Evolutionary conservation across 2,113 vertebrate genomes (phyloP), one percentile per base, ranked within the genome.

Genomic region (Sciurus niger): DNA sequence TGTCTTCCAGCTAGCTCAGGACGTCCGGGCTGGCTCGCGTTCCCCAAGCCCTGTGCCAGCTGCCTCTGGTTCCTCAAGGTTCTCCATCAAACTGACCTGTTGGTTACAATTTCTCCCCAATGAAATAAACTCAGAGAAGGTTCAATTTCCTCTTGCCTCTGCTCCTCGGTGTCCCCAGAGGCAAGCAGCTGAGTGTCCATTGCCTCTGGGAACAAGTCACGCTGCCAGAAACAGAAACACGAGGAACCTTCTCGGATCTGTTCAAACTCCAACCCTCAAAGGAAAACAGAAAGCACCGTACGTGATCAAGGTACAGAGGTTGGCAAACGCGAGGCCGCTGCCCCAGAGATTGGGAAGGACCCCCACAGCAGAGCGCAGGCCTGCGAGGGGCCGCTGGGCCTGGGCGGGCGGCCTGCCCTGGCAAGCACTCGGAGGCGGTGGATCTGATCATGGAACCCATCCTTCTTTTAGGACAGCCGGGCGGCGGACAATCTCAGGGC

Each of bases 51-150:
- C 10, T 2, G 5, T 68, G 72, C 79, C 60, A 63, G 17, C 7
- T 70, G 22, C n/a, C 46, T 72, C 82, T 25, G 18, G n/a, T 74
- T 82, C 37, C 89, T 95, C 18, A 22, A 58, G 55, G 60, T 43
- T 93, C 82, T 89, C 77, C 60, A 73, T 86, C 84, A 91, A 78
- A 63, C 74, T 79, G 65, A 46, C 67, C 6, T 46, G 83, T 79
- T 18, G 37, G 43, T 70, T 65, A 89, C 51, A 20, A 13, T 43
- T 67, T 58, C 65, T 87, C 63, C 80, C 30, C 20, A 72, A 60
- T 6, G 43, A 32, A 84, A 46, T 1, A 63, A 20, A 70, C 74
- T 78, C 70, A 20, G 63, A 88, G 37, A 79, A 82, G 25, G 12
- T 67, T 84, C 95, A 84, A 60, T 58, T 43, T 55, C 51, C 63